Evolutionary conservation across 2,797 vertebrate genomes (phyloP).

Genomic region (Coilia nasus): DNA sequence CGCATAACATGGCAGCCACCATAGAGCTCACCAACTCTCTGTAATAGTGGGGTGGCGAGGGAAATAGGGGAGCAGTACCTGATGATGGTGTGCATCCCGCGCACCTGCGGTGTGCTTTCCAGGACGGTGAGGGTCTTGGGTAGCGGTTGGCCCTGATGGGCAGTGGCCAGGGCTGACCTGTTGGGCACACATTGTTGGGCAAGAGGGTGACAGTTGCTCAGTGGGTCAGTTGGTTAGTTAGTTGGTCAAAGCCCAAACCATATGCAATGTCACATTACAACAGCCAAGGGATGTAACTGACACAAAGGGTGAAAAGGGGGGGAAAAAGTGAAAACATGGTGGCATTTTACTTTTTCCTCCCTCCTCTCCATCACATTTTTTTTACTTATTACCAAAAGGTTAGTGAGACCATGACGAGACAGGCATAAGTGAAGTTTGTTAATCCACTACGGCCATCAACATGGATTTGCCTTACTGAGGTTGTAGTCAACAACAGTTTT

Average conservation of each 20-base stretch:
- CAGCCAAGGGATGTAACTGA: not conserved
- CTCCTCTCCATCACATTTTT: not conserved
- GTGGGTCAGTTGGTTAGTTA: not conserved
- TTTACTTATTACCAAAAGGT: not conserved
- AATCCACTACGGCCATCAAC: not conserved
- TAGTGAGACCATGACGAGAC: not conserved
- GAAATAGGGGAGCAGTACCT: constrained; percentile 66
- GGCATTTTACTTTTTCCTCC: not conserved
- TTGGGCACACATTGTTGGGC: not conserved
- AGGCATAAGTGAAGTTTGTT: not conserved
- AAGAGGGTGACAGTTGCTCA: not conserved
- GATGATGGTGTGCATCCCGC: constrained; percentile 93
- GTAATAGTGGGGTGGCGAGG: no score
- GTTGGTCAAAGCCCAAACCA: not conserved
- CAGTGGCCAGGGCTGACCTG: constrained; percentile 87
- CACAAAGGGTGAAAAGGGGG: not conserved
- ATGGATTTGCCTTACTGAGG: not conserved
- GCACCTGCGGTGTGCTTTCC: constrained; percentile 86
- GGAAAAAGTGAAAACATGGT: not conserved
- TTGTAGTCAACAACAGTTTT: not conserved
- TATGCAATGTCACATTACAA: not conserved
- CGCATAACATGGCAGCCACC: no score
- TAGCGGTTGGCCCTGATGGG: constrained; percentile 87
- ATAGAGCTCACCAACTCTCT: no score
- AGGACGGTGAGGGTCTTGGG: constrained; percentile 84